Evolutionary conservation across 2,888 invertebrate genomes (phyloP).

Genomic region (Hoplodrina blanda): DNA sequence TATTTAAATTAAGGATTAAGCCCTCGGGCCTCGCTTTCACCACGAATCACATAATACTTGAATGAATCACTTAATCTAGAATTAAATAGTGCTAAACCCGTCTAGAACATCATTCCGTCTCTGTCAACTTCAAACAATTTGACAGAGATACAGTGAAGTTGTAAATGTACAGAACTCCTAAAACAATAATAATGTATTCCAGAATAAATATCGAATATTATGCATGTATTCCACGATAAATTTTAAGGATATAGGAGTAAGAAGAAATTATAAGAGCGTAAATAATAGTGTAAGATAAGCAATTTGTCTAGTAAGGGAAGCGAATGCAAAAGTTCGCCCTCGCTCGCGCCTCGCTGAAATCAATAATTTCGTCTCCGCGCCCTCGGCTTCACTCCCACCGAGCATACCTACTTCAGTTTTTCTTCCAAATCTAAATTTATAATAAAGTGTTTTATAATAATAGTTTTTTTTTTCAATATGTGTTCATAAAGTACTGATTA

Average conservation of each 20-base stretch:
- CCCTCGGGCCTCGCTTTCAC: too few relatives aligned
- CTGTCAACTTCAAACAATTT: too few relatives aligned
- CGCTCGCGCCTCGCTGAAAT: slow-evolving; percentile 79
- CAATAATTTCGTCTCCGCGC: slow-evolving; percentile 85
- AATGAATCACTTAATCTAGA: too few relatives aligned
- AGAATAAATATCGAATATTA: slow-evolving; percentile 8
- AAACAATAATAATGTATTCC: slow-evolving; percentile 1
- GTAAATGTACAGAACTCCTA: neutral
- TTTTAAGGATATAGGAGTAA: slow-evolving; percentile 30
- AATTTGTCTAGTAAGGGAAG: slow-evolving; percentile 78
- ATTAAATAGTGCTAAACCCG: too few relatives aligned
- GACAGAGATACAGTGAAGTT: too few relatives aligned
- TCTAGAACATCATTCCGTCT: too few relatives aligned
- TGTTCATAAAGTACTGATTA: neutral
- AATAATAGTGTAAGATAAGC: slow-evolving; percentile 75
- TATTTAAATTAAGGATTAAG: too few relatives aligned
- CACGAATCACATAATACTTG: too few relatives aligned
- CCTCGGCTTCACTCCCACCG: slow-evolving; percentile 56
- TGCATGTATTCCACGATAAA: slow-evolving; percentile 27
- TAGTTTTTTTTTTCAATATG: neutral
- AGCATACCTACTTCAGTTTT: slow-evolving; percentile 40
- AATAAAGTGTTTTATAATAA: slow-evolving; percentile 30
- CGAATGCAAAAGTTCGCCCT: slow-evolving; percentile 83
- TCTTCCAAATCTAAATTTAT: slow-evolving; percentile 53
- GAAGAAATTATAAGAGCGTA: slow-evolving; percentile 49